These are phyloP conservation scores for Octomys mimax DNA, from an alignment of 2,797 vertebrate species.

Conservation along the genomic window DNA sequence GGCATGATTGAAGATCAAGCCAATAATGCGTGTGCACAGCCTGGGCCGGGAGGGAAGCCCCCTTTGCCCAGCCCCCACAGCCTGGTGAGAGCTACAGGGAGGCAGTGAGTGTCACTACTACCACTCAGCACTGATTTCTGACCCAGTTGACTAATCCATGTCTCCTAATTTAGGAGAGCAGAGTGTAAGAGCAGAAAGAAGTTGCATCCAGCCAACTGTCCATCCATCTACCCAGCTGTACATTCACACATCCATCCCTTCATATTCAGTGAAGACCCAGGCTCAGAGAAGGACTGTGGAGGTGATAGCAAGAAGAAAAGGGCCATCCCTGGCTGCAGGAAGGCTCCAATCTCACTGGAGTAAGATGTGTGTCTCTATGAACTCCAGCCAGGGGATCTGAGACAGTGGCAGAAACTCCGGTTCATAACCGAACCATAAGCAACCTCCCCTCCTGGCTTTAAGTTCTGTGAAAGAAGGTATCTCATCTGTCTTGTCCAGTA, in stretches of 20 bases:
- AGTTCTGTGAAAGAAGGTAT: not conserved
- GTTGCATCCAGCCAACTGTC: not conserved
- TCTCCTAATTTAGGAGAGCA: slow-evolving; percentile 26
- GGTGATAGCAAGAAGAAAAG: slow-evolving; percentile 2
- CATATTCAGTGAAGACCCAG: slow-evolving; percentile 7
- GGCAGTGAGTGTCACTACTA: slow-evolving; percentile 83
- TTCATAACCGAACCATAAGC: not conserved
- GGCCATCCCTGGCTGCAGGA: not conserved
- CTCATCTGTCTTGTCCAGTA: not conserved
- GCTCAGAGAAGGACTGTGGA: not conserved
- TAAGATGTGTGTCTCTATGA: not conserved
- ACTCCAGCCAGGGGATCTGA: not conserved
- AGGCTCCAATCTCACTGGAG: not conserved
- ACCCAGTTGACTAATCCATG: slow-evolving; percentile 43
- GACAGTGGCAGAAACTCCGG: not conserved
- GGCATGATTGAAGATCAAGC: slow-evolving; percentile 91
- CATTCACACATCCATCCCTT: not conserved
- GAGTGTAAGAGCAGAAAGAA: not conserved
- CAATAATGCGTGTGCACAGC: slow-evolving; percentile 89
- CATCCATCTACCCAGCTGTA: not conserved
- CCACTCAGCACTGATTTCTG: slow-evolving; percentile 84
- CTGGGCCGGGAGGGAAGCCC: slow-evolving; percentile 82
- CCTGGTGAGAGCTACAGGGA: slow-evolving; percentile 72
- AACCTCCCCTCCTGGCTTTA: not conserved
- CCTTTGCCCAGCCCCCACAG: slow-evolving; percentile 78